Conservation (phyloP, 2,797 vertebrate species). For the Parauchenoglanis punctatus region DNA sequence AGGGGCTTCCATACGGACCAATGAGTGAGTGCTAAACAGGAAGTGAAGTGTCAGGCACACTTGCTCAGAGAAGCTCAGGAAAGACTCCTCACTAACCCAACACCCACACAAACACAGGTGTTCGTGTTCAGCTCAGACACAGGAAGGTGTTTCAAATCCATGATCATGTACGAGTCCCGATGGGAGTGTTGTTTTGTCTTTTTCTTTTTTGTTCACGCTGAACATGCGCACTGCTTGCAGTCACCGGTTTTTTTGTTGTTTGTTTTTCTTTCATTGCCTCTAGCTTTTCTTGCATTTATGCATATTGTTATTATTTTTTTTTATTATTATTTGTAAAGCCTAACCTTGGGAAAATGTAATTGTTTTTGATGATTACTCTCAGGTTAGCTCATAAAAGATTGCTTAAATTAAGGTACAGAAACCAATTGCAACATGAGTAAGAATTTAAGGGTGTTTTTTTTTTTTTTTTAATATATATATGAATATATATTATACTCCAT, state of each 20-base stretch:
- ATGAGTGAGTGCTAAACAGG: background rate
- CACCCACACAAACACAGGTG: constrained; percentile 26
- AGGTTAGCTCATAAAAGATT: constrained; percentile 61
- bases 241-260: constrained; percentile 46
- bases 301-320: constrained; percentile 15
- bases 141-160: constrained; percentile 52
- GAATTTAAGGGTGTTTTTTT: constrained; percentile 40
- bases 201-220: constrained; percentile 53
- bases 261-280: constrained; percentile 28
- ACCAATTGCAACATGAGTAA: constrained; percentile 57
- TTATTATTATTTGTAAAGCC: constrained; percentile 52
- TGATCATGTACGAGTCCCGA: constrained; percentile 46
- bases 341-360: constrained; percentile 59
- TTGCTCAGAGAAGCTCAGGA: constrained; percentile 20
- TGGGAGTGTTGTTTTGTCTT: constrained; percentile 45
- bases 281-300: constrained; percentile 50
- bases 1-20: constrained; percentile 22
- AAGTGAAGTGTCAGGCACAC: background rate
- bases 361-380: constrained; percentile 62
- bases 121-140: constrained; percentile 56
- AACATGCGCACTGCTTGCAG: constrained; percentile 53
- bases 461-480: constrained; percentile 35
- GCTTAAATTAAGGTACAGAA: constrained; percentile 67
- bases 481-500: constrained; percentile 67
- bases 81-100: constrained; percentile 5